A percentile compares a stretch with the other conserved stretches of the same genome.
phyloP scores from a whole-genome alignment of 2,797 vertebrate species.

The Hyperoplus lanceolatus region DNA sequence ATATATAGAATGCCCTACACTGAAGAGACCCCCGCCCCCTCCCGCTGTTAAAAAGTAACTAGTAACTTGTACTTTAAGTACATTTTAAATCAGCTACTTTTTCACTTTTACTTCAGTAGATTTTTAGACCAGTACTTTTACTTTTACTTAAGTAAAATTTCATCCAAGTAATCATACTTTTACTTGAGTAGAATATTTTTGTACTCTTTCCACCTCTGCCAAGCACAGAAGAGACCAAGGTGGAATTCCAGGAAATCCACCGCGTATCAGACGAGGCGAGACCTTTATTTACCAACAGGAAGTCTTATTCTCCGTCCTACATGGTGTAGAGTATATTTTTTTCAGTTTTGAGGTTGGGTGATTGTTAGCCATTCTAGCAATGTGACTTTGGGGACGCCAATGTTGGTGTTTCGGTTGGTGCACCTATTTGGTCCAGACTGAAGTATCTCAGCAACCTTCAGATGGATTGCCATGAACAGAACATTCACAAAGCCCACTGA shows the following conservation, averaged over 20 bases:
- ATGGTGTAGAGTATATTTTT: background rate
- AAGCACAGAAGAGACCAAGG: background rate
- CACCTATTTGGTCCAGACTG: background rate
- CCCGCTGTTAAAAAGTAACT: too few species aligned
- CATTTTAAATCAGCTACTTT: too few species aligned
- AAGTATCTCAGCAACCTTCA: background rate
- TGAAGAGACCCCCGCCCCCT: too few species aligned
- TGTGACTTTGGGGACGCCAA: background rate
- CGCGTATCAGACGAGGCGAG: background rate
- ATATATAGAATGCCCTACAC: too few species aligned
- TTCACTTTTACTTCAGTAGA: too few species aligned
- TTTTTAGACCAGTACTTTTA: too few species aligned
- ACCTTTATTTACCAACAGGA: background rate
- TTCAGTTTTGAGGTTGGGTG: background rate
- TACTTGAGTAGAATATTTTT: too few species aligned
- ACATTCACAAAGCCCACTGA: background rate
- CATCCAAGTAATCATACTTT: too few species aligned
- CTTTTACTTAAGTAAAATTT: too few species aligned
- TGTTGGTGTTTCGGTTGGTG: too few species aligned
- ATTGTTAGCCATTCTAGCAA: background rate
- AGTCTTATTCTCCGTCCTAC: background rate
- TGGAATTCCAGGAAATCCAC: background rate
- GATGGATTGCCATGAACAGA: background rate
- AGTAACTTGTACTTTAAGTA: too few species aligned
- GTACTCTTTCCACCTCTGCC: too few species aligned